Evolutionary conservation across 2,888 invertebrate species (phyloP), one percentile per base, ranked within the genome.

Genomic region (Epinotia nisella): DNA sequence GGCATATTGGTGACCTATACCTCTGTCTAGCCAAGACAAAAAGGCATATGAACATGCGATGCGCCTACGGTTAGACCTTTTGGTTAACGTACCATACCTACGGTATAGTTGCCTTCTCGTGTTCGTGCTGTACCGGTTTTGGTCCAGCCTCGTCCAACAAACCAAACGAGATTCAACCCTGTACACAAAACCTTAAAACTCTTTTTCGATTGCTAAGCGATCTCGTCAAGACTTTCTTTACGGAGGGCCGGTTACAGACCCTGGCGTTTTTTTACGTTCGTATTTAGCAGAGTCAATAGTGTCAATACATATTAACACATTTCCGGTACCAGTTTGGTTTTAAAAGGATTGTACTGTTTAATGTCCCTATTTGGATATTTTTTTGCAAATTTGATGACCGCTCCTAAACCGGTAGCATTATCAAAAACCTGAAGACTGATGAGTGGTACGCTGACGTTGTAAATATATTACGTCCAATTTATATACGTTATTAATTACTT

Each of bases 121-220:
- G 85, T 86, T 87, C 87, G 91, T 90, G 88, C 85, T 78, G 87
- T 91, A 91, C 91, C 90, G 91, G 91, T 92, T 91, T 86, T 83
- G 79, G 80, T 78, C 81, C 81, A 81, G 76, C 72, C 80, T 76
- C 73, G 71, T 71, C 56, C 49, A 74, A 75, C 35, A 61, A 55
- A 62, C 73, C 76, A 77, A 76, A 76, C 80, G 74, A 86, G 77
- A 83, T 76, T 82, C 80, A 79, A 82, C 83, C 84, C 83, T 87
- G 83, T 76, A 53, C n/a, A 66, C 67, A 56, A 9, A 39, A 24
- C 1, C n/a, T 78, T 84, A 85, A 82, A 83, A 77, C 67, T 70
- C 64, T 78, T 76, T 81, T 85, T 87, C 74, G 77, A 76, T 75
- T 79, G 77, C 76, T 76, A 45, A 35, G 13, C 35, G 51, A 10